phyloP scores from a whole-genome alignment of 1,140 invertebrate species.

The Zaprionus vittiger region DNA sequence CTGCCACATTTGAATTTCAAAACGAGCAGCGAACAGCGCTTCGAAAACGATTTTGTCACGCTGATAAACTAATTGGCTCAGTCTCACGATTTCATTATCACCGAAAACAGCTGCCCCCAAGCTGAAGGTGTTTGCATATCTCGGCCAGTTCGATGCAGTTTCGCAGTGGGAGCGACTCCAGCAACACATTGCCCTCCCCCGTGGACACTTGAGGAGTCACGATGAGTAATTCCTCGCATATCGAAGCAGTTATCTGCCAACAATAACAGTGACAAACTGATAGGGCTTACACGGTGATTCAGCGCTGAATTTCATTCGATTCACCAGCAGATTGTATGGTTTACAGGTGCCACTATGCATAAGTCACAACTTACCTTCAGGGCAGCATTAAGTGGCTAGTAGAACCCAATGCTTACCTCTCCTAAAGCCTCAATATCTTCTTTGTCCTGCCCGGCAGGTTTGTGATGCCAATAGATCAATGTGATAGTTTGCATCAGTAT shows the following conservation, averaged over 20 bases:
- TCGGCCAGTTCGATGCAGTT: slow-evolving; percentile 50
- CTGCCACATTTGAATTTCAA: slow-evolving; percentile 76
- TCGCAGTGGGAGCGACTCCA: background rate
- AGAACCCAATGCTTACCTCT: no score
- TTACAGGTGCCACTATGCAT: background rate
- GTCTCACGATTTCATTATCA: slow-evolving; percentile 69
- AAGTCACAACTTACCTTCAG: background rate
- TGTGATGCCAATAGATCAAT: no score
- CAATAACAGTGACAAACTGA: slow-evolving; percentile 26
- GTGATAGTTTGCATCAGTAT: no score
- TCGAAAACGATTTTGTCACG: slow-evolving; percentile 62
- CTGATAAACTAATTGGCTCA: slow-evolving; percentile 75
- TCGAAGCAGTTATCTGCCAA: slow-evolving; percentile 33
- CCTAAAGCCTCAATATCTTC: no score
- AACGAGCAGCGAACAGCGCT: slow-evolving; percentile 37
- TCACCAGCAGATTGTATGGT: background rate
- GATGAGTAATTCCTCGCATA: slow-evolving; percentile 38
- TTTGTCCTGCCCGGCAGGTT: no score
- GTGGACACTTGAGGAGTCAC: background rate
- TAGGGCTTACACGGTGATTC: slow-evolving; percentile 44
- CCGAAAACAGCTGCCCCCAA: slow-evolving; percentile 41
- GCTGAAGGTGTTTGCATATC: slow-evolving; percentile 28
- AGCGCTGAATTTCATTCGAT: slow-evolving; percentile 10
- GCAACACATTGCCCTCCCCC: background rate
- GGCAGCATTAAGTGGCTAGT: background rate